Base-by-base conservation (phyloP, 2,797 vertebrate species). In the Gambusia yucatana region DNA sequence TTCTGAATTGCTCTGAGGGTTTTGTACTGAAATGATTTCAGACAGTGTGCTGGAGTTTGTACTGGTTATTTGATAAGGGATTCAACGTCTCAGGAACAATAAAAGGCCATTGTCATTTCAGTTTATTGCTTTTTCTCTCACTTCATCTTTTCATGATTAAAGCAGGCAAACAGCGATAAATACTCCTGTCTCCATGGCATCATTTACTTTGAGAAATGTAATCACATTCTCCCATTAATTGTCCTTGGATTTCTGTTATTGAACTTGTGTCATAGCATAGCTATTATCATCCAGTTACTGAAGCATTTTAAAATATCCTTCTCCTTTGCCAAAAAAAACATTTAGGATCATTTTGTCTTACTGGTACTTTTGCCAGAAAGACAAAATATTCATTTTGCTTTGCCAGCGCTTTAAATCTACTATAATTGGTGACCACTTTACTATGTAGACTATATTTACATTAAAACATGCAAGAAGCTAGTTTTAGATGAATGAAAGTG, bases 61-160 rank as follows among this genome's bases (percentile, higher is more conserved):
- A 55, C 14, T 77, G 73, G 87, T 90, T 79, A 93, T 91, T 90
- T 85, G 90, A 92, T 91, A 82, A 87, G 89, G 87, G 89, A 88
- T 77, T 72, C 17, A 52, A 73, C 70, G 81, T 86, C 89, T 92
- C 82, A 44, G 79, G 69, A 77, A 89, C 81, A 87, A 91, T 87
- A 88, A 87, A 55, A 84, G 76, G 72, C 39, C 76, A 86, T 86
- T 80, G 87, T 73, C 77, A 82, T 91, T 91, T 89, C 69, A 77
- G 77, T 86, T 88, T 94, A 92, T 94, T 92, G 89, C 82, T 92
- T 90, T 92, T 84, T 83, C 80, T 84, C 87, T 89, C 50, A 46
- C 80, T 81, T 75, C 36, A 80, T 89, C 46, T 85, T 85, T 82
- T 87, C 82, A 84, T 90, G 86, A 92, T 93, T 91, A 91, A 91